These are phyloP conservation scores for Cyrtodaria siliqua DNA, from an alignment of 2,888 invertebrate species.

Conservation along the genomic window DNA sequence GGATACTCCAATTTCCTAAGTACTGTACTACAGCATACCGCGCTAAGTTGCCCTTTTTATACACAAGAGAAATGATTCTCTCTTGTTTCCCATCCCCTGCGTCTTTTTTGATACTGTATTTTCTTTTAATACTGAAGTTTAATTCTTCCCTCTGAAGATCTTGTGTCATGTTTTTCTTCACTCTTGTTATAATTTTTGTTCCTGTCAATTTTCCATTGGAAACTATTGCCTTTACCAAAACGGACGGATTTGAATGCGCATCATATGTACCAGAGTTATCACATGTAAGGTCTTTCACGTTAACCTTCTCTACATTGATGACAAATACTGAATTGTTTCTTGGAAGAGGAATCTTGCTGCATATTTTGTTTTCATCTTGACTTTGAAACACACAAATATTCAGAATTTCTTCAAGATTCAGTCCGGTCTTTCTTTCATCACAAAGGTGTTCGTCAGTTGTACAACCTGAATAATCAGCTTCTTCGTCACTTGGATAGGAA, in stretches of 20 bases:
- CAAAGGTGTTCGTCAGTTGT: background rate
- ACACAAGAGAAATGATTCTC: slow-evolving; percentile 1
- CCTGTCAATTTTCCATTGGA: background rate
- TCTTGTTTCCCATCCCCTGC: background rate
- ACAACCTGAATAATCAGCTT: background rate
- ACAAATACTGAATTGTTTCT: background rate
- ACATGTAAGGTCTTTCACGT: background rate
- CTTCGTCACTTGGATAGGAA: background rate
- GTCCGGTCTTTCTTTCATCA: background rate
- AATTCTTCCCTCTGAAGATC: slow-evolving; percentile 1
- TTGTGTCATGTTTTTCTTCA: background rate
- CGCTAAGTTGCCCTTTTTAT: background rate
- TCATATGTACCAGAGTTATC: slow-evolving; percentile 1
- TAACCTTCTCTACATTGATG: background rate
- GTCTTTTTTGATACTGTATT: background rate
- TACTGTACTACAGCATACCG: background rate
- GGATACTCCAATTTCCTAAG: slow-evolving; percentile 1
- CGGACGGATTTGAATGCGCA: background rate
- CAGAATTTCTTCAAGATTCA: background rate
- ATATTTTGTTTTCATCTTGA: background rate
- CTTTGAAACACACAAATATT: background rate
- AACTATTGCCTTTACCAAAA: slow-evolving; percentile 1
- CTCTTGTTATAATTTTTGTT: background rate
- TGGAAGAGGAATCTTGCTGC: background rate
- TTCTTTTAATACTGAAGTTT: background rate